phyloP scores from a whole-genome alignment of 2,888 invertebrate species.

The Salticus scenicus region DNA sequence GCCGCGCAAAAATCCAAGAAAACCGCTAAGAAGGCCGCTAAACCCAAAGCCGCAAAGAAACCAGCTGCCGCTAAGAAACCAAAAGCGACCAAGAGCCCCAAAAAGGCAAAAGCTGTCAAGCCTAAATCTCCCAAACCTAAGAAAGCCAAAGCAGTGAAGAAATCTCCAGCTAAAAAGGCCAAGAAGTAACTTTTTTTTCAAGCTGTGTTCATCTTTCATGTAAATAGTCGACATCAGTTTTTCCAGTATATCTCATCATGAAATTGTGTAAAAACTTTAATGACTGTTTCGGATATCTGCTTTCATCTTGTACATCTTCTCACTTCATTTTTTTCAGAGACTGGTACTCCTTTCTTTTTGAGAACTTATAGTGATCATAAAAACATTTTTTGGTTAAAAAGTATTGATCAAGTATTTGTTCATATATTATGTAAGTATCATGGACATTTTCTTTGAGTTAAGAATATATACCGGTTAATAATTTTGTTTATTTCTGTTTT shows the following conservation, averaged over 20 bases:
- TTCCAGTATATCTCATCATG: background rate
- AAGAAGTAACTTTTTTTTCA: slow-evolving; percentile 28
- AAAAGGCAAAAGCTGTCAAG: no score
- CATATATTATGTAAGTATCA: background rate
- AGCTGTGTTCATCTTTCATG: background rate
- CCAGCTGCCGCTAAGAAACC: slow-evolving; percentile 57
- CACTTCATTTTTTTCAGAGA: background rate
- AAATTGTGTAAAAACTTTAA: background rate
- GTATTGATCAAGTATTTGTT: no score
- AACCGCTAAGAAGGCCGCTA: slow-evolving; percentile 44
- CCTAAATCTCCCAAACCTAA: no score
- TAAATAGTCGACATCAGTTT: background rate
- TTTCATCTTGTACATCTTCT: background rate
- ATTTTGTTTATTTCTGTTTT: background rate
- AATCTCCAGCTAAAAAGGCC: slow-evolving; percentile 62
- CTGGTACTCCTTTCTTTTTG: background rate
- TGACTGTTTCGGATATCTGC: background rate
- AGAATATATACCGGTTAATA: background rate
- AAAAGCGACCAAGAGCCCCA: slow-evolving; percentile 67
- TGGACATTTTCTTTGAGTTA: background rate
- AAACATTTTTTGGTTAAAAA: background rate
- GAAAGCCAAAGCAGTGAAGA: slow-evolving; percentile 64
- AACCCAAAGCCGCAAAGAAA: slow-evolving; percentile 61
- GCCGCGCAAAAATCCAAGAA: slow-evolving; percentile 31
- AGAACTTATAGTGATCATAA: background rate